Percentiles rank a stretch among this genome's conserved stretches.
These are phyloP conservation scores for Metopolophium dirhodum DNA, from an alignment of 1,140 invertebrate genomes.

Conservation along the genomic window DNA sequence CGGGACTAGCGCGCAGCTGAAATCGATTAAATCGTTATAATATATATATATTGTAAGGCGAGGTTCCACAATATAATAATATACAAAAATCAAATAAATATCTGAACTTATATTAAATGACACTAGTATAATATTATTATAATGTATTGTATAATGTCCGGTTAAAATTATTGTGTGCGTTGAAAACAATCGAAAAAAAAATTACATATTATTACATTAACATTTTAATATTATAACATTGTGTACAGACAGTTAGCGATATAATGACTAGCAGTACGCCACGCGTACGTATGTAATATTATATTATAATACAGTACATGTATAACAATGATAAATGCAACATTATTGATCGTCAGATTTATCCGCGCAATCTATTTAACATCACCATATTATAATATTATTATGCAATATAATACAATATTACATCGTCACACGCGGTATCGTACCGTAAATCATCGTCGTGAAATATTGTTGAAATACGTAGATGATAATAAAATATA, in stretches of 20 bases:
- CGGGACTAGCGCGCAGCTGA: neutral
- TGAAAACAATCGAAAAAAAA: neutral
- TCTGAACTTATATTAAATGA: neutral
- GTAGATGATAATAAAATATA: neutral
- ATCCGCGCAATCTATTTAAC: neutral
- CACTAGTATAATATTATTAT: neutral
- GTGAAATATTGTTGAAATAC: neutral
- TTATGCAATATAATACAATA: neutral
- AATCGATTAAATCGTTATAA: neutral
- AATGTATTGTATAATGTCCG: neutral
- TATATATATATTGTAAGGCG: too few relatives aligned
- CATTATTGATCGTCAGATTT: neutral
- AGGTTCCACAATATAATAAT: neutral
- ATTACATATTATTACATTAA: neutral
- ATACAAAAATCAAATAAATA: neutral
- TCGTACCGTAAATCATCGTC: neutral
- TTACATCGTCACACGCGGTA: neutral
- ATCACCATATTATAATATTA: neutral
- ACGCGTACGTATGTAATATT: neutral
- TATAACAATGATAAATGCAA: neutral
- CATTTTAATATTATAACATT: neutral
- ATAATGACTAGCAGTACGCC: neutral
- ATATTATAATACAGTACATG: neutral
- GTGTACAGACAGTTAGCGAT: neutral
- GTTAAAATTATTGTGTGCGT: neutral